Evolutionary conservation across 2,113 vertebrate genomes (phyloP), one percentile per base, ranked within the genome.

Genomic region (Macroglossus sobrinus): DNA sequence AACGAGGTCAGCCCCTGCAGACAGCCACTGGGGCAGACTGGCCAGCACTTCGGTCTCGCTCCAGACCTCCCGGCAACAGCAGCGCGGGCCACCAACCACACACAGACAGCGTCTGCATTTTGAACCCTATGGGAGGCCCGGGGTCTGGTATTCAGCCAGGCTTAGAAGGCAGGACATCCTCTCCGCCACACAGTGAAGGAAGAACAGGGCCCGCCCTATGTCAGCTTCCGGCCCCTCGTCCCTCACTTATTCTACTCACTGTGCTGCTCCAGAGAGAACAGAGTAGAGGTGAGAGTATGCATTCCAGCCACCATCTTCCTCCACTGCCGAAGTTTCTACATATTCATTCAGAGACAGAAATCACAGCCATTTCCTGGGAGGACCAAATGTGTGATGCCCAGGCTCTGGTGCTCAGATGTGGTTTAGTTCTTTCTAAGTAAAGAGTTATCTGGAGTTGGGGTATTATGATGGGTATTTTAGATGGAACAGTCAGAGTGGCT

Each of bases 131-230:
- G 2, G 24, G 69, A 63, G 74, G 11, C 28, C 78, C 1, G 3
- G 26, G 18, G 30, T 45, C 50, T 86, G 21, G 14, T 26, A 4
- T 22, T 71, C 30, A 30, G 53, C 47, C 1, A 57, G 13, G 47
- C 19, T 72, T 55, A 19, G 63, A 57, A 16, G 33, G 64, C 22
- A 69, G 40, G 47, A 24, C 3, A 3, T n/a, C 33, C 38, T 5
- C 79, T 64, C 84, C 30, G 43, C 30, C 57, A 55, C 66, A 74
- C 12, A 75, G 40, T 7, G 4, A 28, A 19, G 38, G 35, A 24
- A 71, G 43, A 76, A 35, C 0, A 0, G 24, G 53, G 21, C 19
- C 22, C 8, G 4, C 10, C 1, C 68, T 38, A 66, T 7, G 18
- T 55, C 53, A 55, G 18, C 53, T 55, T 28, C 61, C 30, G 50